Conservation (phyloP, 2,888 invertebrate genomes). For the Callosobruchus maculatus region DNA sequence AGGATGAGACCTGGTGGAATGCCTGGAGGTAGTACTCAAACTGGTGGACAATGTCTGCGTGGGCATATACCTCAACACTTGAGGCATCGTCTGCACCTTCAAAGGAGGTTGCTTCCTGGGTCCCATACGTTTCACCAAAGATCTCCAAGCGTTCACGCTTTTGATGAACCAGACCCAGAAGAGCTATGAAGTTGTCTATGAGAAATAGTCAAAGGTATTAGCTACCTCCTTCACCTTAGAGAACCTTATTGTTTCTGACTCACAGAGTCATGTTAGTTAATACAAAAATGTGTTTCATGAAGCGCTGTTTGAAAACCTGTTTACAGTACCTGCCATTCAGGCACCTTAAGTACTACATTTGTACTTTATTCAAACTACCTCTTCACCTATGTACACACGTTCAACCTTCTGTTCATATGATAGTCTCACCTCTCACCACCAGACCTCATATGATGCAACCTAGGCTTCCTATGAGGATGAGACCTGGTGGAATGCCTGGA, state of each 20-base stretch:
- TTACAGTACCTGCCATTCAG: not conserved
- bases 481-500: conserved; percentile 48
- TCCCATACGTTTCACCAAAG: conserved; percentile 52
- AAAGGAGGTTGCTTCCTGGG: conserved; percentile 51
- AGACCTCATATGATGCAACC: conserved; percentile 39
- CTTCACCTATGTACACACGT: not conserved
- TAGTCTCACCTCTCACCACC: conserved; percentile 41
- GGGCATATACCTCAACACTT: conserved; percentile 49
- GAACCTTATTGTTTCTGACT: too few species aligned
- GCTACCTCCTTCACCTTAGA: too few species aligned
- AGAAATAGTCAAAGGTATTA: too few species aligned
- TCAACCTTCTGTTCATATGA: conserved; percentile 26
- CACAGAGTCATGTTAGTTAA: too few species aligned
- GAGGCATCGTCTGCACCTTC: conserved; percentile 48
- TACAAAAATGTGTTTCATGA: too few species aligned
- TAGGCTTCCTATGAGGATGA: conserved; percentile 42
- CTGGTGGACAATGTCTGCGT: conserved; percentile 51
- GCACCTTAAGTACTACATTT: not conserved
- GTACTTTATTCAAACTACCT: not conserved
- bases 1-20: conserved; percentile 40
- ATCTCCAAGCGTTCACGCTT: conserved; percentile 64
- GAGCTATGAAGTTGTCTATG: too few species aligned
- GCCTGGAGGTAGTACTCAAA: conserved; percentile 57
- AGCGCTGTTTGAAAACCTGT: not conserved
- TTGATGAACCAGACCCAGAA: conserved; percentile 82